These are phyloP conservation scores for Acropora tenuis DNA, from an alignment of 64 coral and sea anemone genomes.

Conservation along the genomic window DNA sequence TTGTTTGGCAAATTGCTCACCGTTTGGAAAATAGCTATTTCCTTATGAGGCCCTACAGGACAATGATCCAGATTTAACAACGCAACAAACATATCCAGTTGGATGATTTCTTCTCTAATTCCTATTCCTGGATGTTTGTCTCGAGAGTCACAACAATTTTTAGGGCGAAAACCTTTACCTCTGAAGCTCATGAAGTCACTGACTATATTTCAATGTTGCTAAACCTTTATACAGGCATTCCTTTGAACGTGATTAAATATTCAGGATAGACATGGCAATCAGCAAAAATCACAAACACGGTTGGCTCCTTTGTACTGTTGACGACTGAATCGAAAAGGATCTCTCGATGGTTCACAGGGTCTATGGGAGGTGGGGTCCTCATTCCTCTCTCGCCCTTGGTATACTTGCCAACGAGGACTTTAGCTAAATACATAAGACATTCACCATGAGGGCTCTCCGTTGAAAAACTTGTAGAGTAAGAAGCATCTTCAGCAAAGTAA, in stretches of 20 bases:
- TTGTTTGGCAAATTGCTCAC: too few species aligned
- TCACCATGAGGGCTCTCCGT: neutral
- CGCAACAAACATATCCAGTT: too few species aligned
- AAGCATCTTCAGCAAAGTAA: slow-evolving; percentile 47
- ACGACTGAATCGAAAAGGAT: slow-evolving; percentile 59
- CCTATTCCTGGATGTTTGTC: too few species aligned
- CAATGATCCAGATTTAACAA: too few species aligned
- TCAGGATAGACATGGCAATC: slow-evolving; percentile 42
- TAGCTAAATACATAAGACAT: slow-evolving; percentile 28
- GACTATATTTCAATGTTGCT: too few species aligned
- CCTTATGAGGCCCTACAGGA: too few species aligned
- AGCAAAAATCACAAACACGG: slow-evolving; percentile 41
- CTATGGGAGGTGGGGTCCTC: neutral
- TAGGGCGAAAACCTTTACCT: too few species aligned
- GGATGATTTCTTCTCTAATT: too few species aligned
- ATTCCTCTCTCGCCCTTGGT: neutral
- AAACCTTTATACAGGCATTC: too few species aligned
- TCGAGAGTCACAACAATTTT: too few species aligned
- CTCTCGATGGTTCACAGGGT: neutral
- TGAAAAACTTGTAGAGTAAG: neutral
- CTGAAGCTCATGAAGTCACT: too few species aligned
- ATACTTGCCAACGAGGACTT: slow-evolving; percentile 41
- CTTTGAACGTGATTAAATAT: slow-evolving; percentile 39
- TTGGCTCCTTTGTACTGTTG: neutral
- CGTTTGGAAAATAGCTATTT: too few species aligned